Conservation (phyloP, 2,888 invertebrate species). For the Hedychridium roseum region DNA sequence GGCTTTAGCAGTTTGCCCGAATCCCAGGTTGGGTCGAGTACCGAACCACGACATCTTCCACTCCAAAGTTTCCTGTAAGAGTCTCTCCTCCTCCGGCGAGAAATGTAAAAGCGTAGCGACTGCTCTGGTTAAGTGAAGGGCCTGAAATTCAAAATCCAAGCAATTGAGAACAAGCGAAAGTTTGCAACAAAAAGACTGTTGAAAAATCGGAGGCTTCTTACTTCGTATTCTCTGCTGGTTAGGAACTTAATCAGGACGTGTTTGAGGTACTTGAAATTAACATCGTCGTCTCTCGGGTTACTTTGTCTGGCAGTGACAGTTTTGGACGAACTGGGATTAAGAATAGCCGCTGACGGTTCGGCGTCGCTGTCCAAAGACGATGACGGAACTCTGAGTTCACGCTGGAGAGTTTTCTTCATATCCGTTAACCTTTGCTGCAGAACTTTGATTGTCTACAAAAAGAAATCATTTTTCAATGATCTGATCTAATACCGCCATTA, state of each 20-base stretch:
- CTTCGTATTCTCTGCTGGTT: slow-evolving; percentile 82
- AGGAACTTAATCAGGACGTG: slow-evolving; percentile 93
- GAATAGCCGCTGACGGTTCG: slow-evolving; percentile 70
- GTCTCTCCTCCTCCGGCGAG: slow-evolving; percentile 85
- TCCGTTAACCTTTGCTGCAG: slow-evolving; percentile 88
- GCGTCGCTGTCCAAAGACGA: slow-evolving; percentile 69
- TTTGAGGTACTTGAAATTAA: slow-evolving; percentile 87
- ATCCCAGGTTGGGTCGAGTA: slow-evolving; percentile 68
- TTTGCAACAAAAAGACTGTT: slow-evolving; percentile 1
- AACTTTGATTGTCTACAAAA: slow-evolving; percentile 80
- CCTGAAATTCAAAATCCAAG: slow-evolving; percentile 67
- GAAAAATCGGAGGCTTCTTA: too few species aligned
- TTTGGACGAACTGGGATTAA: slow-evolving; percentile 70
- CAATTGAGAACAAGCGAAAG: slow-evolving; percentile 6
- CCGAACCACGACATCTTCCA: slow-evolving; percentile 81
- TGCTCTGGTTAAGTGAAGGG: slow-evolving; percentile 88
- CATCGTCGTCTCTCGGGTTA: slow-evolving; percentile 69
- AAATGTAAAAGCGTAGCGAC: slow-evolving; percentile 85
- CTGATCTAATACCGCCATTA: neutral
- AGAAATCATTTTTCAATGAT: slow-evolving; percentile 5
- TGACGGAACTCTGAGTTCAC: slow-evolving; percentile 73
- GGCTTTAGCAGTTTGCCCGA: slow-evolving; percentile 67
- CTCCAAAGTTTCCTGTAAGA: slow-evolving; percentile 81
- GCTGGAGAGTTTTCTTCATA: slow-evolving; percentile 90
- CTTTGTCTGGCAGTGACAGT: slow-evolving; percentile 62